Evolutionary conservation across 2,797 vertebrate genomes (phyloP).

Genomic region (Danio kyathit): DNA sequence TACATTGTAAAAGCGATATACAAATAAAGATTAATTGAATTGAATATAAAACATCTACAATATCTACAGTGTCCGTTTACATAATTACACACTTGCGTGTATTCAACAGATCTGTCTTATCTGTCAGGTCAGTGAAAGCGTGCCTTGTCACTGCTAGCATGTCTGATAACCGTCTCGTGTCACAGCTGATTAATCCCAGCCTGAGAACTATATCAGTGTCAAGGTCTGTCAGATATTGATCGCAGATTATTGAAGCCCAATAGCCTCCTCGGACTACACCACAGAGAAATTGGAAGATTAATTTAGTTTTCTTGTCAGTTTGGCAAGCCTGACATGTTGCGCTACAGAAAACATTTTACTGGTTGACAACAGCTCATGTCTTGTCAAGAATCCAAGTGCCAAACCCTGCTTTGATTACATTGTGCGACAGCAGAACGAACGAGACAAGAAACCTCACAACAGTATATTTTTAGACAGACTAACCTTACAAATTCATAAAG

Average conservation of each 20-base stretch:
- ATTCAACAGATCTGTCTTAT: conserved; percentile 2
- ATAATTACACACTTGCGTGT: background rate
- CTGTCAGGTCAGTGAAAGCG: background rate
- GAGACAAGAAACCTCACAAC: conserved; percentile 6
- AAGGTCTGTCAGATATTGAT: conserved; percentile 37
- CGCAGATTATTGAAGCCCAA: conserved; percentile 34
- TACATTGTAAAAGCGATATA: too few relatives aligned
- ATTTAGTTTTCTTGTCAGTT: conserved; percentile 49
- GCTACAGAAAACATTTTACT: conserved; percentile 15
- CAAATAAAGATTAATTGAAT: too few relatives aligned
- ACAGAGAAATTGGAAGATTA: conserved; percentile 16
- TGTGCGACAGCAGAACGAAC: conserved; percentile 21
- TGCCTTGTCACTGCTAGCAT: conserved; percentile 24
- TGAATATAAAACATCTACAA: background rate
- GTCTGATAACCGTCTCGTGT: background rate
- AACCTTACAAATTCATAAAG: conserved; percentile 26
- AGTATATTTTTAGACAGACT: conserved; percentile 34
- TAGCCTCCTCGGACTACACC: conserved; percentile 9
- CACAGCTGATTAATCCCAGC: background rate
- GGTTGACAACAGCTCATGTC: conserved; percentile 29
- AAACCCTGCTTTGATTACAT: conserved; percentile 39
- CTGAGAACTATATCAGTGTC: conserved; percentile 3
- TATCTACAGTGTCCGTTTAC: background rate
- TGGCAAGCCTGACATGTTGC: conserved; percentile 31
- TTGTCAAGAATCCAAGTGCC: conserved; percentile 32